Evolutionary conservation across 2,888 invertebrate species (phyloP).

Genomic region (Scaptomyza tumidula): DNA sequence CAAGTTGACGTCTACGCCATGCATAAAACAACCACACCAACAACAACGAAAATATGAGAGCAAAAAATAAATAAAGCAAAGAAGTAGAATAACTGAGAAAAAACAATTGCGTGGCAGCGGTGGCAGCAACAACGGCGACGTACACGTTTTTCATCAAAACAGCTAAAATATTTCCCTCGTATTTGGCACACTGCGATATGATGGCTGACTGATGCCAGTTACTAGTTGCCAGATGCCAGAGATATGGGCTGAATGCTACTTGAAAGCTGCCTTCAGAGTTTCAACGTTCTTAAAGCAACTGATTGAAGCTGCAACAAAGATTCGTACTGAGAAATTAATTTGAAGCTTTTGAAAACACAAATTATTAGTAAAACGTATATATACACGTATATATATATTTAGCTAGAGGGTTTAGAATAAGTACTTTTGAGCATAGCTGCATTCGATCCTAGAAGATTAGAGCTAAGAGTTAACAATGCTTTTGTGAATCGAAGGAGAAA

Average conservation of each 20-base stretch:
- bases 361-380: too few species aligned
- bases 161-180: slow-evolving; percentile 37
- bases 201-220: slow-evolving; percentile 29
- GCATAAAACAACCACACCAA: slow-evolving; percentile 13
- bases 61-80: slow-evolving; percentile 7
- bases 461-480: too few species aligned
- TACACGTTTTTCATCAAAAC: slow-evolving; percentile 51
- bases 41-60: background rate
- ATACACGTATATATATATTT: too few species aligned
- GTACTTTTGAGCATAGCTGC: too few species aligned
- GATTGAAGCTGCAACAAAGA: slow-evolving; percentile 19
- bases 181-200: slow-evolving; percentile 50
- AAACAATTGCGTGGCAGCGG: slow-evolving; percentile 29
- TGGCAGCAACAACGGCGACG: background rate
- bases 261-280: slow-evolving; percentile 2
- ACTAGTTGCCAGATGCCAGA: slow-evolving; percentile 20
- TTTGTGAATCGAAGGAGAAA: too few species aligned
- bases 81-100: slow-evolving; percentile 6
- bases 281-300: slow-evolving; percentile 7
- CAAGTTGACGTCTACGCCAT: slow-evolving; percentile 49
- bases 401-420: too few species aligned
- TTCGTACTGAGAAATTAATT: background rate
- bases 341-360: too few species aligned
- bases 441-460: too few species aligned
- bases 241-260: slow-evolving; percentile 30